These are phyloP conservation scores for Ammodytes dubius DNA, from an alignment of 2,113 vertebrate genomes.

Conservation along the genomic window DNA sequence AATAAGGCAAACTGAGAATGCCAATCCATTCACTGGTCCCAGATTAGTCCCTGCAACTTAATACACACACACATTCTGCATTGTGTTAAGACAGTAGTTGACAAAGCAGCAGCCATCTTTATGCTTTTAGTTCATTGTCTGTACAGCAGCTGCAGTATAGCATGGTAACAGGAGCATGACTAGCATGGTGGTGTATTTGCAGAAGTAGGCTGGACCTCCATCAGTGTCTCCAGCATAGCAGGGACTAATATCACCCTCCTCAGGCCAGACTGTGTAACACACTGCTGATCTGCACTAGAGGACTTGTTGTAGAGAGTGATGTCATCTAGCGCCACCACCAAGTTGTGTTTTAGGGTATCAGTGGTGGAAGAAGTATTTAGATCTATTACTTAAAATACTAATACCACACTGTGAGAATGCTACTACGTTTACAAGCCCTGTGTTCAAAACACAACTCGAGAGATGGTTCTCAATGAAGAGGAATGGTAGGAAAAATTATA, in stretches of 20 bases:
- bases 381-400: too few species aligned
- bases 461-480: too few species aligned
- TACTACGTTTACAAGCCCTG: too few species aligned
- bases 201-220: conserved; percentile 35
- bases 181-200: conserved; percentile 27
- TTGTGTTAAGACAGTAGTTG: neutral
- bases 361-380: conserved; percentile 2
- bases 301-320: conserved; percentile 68
- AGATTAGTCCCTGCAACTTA: neutral
- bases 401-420: too few species aligned
- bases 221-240: conserved; percentile 34
- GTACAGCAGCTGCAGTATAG: conserved; percentile 25
- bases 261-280: conserved; percentile 63
- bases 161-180: conserved; percentile 4
- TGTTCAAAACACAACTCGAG: too few species aligned
- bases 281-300: conserved; percentile 48
- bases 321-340: conserved; percentile 48
- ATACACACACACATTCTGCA: neutral
- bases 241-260: conserved; percentile 67
- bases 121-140: conserved; percentile 2
- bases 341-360: conserved; percentile 30
- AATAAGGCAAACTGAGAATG: neutral
- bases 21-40: neutral
- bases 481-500: too few species aligned
- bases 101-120: conserved; percentile 25